Conservation (phyloP, 2,797 vertebrate genomes). For the Tapera naevia region DNA sequence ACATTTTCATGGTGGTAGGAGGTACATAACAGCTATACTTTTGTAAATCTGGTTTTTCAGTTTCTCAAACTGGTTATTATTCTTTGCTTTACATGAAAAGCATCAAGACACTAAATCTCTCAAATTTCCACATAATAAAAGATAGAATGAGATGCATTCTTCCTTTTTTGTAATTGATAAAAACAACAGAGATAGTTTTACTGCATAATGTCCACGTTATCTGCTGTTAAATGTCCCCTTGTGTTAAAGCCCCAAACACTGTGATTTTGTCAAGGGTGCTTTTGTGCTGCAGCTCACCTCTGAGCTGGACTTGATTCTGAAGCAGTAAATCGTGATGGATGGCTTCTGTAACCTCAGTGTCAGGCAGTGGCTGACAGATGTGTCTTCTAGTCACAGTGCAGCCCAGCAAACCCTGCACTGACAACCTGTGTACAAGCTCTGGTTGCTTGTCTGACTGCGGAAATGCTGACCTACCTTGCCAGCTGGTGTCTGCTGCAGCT, state of each 20-base stretch:
- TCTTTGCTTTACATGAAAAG: background rate
- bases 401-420: background rate
- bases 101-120: background rate
- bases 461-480: background rate
- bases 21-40: background rate
- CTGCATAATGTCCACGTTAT: background rate
- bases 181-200: background rate
- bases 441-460: background rate
- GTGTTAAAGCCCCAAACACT: fast-evolving
- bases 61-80: background rate
- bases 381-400: background rate
- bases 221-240: background rate
- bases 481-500: background rate
- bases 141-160: background rate
- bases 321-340: background rate
- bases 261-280: background rate
- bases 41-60: background rate
- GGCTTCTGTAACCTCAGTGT: background rate
- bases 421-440: background rate
- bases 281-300: background rate
- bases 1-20: background rate
- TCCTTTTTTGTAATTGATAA: background rate
- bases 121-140: background rate
- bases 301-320: background rate
- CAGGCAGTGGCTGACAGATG: background rate